phyloP scores from a whole-genome alignment of 2,113 vertebrate genomes.

The Corynorhinus townsendii region DNA sequence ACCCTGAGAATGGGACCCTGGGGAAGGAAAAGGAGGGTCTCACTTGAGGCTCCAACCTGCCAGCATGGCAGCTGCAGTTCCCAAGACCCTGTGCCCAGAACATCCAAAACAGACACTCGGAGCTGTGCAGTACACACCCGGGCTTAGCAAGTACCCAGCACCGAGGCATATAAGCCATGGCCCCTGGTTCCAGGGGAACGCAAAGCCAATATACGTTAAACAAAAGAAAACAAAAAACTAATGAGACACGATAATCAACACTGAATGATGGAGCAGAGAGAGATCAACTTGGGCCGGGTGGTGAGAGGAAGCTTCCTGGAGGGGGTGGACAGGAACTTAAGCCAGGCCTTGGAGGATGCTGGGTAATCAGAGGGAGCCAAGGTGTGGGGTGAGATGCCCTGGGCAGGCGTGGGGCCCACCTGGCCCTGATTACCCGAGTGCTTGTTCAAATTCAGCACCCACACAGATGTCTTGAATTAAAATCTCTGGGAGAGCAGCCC shows the following conservation, averaged over 20 bases:
- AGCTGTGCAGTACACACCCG: rapidly evolving
- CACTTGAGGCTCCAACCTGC: not conserved
- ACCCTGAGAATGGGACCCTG: not conserved
- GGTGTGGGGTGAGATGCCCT: not conserved
- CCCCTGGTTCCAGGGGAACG: not conserved
- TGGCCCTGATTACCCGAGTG: not conserved
- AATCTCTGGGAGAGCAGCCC: not conserved
- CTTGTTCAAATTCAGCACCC: not conserved
- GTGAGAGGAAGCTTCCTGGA: not conserved
- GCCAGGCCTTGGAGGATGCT: not conserved
- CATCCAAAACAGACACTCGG: rapidly evolving
- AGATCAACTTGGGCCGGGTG: not conserved
- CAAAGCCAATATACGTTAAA: not conserved
- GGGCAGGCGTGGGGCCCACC: not conserved
- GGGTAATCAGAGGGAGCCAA: not conserved
- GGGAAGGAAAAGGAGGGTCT: not conserved
- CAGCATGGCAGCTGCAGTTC: not conserved
- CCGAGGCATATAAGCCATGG: not conserved
- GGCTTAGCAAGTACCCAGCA: not conserved
- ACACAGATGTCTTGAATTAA: not conserved
- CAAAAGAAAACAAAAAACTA: not conserved
- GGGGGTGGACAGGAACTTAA: not conserved
- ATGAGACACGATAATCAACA: not conserved
- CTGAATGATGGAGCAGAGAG: not conserved
- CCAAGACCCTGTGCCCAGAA: not conserved